Evolutionary conservation across 2,113 vertebrate genomes (phyloP).

Genomic region (Petromus typicus): DNA sequence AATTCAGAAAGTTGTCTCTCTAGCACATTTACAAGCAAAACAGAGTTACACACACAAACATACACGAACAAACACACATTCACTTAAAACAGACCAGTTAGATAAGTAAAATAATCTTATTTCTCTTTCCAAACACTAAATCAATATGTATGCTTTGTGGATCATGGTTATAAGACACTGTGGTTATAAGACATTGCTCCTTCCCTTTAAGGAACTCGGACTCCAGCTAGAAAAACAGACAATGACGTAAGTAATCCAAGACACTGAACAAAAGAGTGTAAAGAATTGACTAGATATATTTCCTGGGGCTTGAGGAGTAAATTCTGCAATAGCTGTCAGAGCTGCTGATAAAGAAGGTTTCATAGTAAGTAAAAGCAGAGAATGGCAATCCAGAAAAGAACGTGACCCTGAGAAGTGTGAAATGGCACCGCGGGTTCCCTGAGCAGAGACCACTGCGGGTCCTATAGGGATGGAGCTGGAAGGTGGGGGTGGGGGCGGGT

Average conservation of each 20-base stretch:
- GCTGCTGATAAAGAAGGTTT: background rate
- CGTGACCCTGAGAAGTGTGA: background rate
- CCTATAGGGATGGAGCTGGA: background rate
- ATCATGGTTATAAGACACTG: background rate
- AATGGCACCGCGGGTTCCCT: fast-evolving
- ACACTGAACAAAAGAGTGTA: background rate
- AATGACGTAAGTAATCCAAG: background rate
- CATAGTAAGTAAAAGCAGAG: background rate
- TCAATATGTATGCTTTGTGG: slow-evolving; percentile 6
- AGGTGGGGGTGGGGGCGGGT: no score
- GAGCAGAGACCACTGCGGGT: no score
- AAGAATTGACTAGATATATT: background rate
- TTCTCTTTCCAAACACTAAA: background rate
- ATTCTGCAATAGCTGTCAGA: background rate
- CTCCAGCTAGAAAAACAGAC: background rate
- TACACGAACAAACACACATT: background rate
- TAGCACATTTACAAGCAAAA: background rate
- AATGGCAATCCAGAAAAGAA: background rate
- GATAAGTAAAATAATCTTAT: background rate
- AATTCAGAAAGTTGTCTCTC: background rate
- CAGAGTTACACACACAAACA: background rate
- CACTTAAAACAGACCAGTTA: background rate
- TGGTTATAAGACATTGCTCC: background rate
- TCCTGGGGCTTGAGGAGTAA: background rate
- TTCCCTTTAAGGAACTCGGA: background rate